Base-by-base conservation (phyloP, 2,113 vertebrate species). In the Eurystomus gularis region DNA sequence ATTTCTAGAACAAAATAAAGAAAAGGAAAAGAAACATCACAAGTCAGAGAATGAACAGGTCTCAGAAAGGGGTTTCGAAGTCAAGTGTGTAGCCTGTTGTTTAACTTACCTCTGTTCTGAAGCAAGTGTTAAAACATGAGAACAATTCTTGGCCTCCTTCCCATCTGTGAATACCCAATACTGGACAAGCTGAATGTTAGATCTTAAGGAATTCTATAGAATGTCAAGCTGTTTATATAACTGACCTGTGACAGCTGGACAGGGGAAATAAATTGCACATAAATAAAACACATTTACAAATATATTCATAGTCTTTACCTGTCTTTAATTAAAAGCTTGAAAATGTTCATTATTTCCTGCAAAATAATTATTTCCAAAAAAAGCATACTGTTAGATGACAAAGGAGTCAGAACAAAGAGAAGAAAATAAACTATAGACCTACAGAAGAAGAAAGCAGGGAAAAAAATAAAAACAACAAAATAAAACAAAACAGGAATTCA, bases 361-460 rank as follows among this genome's bases (percentile, higher is more conserved):
- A 58, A 82, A 96, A 90, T 80, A 88, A 81, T 86, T 90, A 80
- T 95, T 91, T 82, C 9, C 66, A 89, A 91, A 96, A 82, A 68
- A 49, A 62, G 21, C 35, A 3, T 80, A 21, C 58, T 76, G 81
- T 89, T 83, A 83, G 48, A 69, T 3, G 48, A 94, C 86, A 95
- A 91, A 72, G 25, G 33, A 40, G 37, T 23, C 9, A 83, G 51
- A 80, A 81, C 49, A 76, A 70, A 75, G 37, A 77, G 49, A 95
- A 75, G 31, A 93, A 70, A 77, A 79, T 54, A 90, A 88, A 87
- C 35, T 35, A 3, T 49, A 69, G 26, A 15, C 23, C 29, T 84
- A 80, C 51, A 52, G 58, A 91, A 94, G 51, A 82, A 69, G 15
- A 82, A 94, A 61, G n/a, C 4, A 17, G 17, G 18, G 21, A 2